These are phyloP conservation scores for Hassar affinis DNA, from an alignment of 2,113 vertebrate genomes.

Conservation along the genomic window DNA sequence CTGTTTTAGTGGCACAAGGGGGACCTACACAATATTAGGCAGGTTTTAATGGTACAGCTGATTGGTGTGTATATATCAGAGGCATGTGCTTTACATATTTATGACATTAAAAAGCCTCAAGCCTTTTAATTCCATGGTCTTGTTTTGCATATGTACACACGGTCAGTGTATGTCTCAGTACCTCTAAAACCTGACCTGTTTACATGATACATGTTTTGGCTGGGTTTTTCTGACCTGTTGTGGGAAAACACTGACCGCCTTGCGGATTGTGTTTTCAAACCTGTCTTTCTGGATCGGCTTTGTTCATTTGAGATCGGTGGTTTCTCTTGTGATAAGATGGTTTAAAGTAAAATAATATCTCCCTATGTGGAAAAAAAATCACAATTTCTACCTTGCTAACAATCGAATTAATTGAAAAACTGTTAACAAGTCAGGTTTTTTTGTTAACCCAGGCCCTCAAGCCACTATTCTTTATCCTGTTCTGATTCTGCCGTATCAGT, in stretches of 20 bases:
- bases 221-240: not conserved
- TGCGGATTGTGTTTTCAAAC: not conserved
- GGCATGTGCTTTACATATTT: not conserved
- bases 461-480: not conserved
- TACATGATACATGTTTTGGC: not conserved
- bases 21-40: no score
- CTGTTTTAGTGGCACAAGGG: no score
- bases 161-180: not conserved
- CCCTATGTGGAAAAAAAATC: not conserved
- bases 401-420: not conserved
- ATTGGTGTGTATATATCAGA: no score
- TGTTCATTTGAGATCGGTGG: not conserved
- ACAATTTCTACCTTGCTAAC: not conserved
- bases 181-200: not conserved
- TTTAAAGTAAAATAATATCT: not conserved
- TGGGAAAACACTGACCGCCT: not conserved
- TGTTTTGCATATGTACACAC: not conserved
- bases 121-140: not conserved
- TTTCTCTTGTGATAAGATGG: not conserved
- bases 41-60: no score
- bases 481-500: not conserved
- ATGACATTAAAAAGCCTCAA: not conserved
- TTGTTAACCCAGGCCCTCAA: not conserved
- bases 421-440: not conserved
- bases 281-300: constrained; percentile 18